Evolutionary conservation across 2,888 invertebrate genomes (phyloP).

Genomic region (Platynereis dumerilii): DNA sequence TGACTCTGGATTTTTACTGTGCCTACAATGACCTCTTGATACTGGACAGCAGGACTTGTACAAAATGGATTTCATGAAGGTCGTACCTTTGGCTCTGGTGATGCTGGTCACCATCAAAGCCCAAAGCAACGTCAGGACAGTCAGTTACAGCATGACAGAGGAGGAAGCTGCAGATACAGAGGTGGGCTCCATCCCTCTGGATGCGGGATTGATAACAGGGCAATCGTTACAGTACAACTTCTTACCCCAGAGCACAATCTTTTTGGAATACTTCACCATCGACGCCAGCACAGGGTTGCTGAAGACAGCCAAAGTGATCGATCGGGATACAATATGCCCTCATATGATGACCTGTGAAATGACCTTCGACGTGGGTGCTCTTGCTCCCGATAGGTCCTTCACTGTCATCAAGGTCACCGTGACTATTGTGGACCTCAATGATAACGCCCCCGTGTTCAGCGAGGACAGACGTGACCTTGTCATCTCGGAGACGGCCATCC

Average conservation of each 20-base stretch:
- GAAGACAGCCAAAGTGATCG: conserved; percentile 5
- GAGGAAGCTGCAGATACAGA: conserved; percentile 26
- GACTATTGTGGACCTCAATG: conserved; percentile 35
- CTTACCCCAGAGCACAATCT: conserved; percentile 13
- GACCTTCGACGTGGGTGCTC: neutral
- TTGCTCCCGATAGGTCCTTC: neutral
- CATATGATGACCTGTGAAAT: conserved; percentile 2
- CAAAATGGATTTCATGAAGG: no score
- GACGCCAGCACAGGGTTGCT: conserved; percentile 22
- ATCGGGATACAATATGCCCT: neutral
- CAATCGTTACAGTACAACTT: conserved; percentile 16
- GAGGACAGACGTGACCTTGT: conserved; percentile 20
- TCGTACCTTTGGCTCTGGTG: no score
- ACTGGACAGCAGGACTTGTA: no score
- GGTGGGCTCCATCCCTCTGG: conserved; percentile 24
- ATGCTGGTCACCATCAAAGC: no score
- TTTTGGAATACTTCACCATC: conserved; percentile 24
- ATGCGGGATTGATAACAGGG: conserved; percentile 9
- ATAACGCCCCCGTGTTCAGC: conserved; percentile 36
- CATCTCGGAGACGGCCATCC: conserved; percentile 24
- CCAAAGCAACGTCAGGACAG: neutral
- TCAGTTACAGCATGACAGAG: conserved; percentile 26
- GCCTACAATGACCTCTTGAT: no score
- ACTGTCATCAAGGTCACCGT: neutral
- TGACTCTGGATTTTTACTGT: no score